Percentiles rank a stretch among this genome's conserved stretches.
These are phyloP conservation scores for Maniola hyperantus DNA, from an alignment of 2,888 invertebrate genomes.

Conservation along the genomic window DNA sequence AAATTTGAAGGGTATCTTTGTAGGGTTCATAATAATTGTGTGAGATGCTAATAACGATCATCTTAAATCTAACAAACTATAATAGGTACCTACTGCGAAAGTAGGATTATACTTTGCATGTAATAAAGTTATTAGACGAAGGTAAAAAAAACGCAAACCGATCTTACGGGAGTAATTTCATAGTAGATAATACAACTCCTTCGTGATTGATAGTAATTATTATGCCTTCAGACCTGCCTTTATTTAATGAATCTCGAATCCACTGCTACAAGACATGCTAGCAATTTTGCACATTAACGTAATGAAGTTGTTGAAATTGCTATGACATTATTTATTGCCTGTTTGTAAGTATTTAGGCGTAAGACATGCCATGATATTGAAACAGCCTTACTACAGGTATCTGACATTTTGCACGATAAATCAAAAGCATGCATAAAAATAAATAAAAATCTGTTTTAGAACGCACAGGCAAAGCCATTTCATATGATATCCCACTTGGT, in stretches of 20 bases:
- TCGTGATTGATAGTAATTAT: constrained; percentile 35
- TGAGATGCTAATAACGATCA: background rate
- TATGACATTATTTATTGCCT: constrained; percentile 16
- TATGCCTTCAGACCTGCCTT: constrained; percentile 25
- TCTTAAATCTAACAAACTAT: background rate
- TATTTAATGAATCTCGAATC: constrained; percentile 28
- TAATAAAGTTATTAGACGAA: constrained; percentile 1
- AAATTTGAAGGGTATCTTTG: too few species aligned
- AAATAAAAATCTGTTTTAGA: too few species aligned
- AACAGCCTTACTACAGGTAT: too few species aligned
- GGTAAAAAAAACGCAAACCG: constrained; percentile 24
- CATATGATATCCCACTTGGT: too few species aligned
- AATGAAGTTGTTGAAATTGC: constrained; percentile 27
- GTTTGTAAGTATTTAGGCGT: background rate
- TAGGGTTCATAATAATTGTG: too few species aligned
- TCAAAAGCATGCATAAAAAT: too few species aligned
- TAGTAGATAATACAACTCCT: constrained; percentile 13
- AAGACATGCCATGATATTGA: background rate
- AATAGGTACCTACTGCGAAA: background rate
- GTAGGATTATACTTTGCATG: constrained; percentile 3
- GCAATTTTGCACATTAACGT: constrained; percentile 26
- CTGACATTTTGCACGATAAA: too few species aligned
- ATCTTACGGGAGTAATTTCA: constrained; percentile 21
- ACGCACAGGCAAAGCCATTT: too few species aligned
- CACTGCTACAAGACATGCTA: constrained; percentile 30